Percentiles rank a stretch among this genome's conserved stretches.
Conservation (phyloP, 2,113 vertebrate genomes). For the Menura novaehollandiae region DNA sequence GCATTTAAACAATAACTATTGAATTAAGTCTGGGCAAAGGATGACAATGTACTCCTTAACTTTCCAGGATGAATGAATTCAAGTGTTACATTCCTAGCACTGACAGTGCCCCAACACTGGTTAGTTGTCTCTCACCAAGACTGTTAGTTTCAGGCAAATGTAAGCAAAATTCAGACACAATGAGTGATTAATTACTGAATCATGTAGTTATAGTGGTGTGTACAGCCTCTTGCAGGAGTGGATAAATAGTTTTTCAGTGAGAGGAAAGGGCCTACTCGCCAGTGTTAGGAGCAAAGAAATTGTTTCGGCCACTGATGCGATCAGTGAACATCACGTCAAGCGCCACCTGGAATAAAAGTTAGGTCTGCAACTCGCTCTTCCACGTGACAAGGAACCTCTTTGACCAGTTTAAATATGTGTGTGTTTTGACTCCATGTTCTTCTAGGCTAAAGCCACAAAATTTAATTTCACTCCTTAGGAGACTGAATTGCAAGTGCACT, state of each 20-base stretch:
- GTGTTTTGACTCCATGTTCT: background rate
- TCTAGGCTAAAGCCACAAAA: constrained; percentile 34
- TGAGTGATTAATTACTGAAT: background rate
- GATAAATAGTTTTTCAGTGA: background rate
- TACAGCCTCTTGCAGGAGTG: background rate
- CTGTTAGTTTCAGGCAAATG: background rate
- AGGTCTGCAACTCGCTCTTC: background rate
- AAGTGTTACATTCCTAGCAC: background rate
- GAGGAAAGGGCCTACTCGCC: background rate
- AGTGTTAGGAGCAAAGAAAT: background rate
- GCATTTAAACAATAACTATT: background rate
- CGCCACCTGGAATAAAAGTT: background rate
- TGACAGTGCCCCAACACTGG: background rate
- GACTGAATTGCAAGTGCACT: constrained; percentile 27
- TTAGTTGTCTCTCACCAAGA: background rate
- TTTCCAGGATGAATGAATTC: background rate
- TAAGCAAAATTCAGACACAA: background rate
- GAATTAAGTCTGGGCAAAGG: background rate
- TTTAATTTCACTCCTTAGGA: constrained; percentile 56
- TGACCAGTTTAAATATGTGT: background rate
- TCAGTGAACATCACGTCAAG: background rate
- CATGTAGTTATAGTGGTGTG: background rate
- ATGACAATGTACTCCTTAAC: background rate
- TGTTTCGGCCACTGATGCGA: background rate
- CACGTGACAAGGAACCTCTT: background rate